Percentiles rank a stretch among this genome's conserved stretches.
phyloP scores from a whole-genome alignment of 2,113 vertebrate genomes.

The Nicator chloris region DNA sequence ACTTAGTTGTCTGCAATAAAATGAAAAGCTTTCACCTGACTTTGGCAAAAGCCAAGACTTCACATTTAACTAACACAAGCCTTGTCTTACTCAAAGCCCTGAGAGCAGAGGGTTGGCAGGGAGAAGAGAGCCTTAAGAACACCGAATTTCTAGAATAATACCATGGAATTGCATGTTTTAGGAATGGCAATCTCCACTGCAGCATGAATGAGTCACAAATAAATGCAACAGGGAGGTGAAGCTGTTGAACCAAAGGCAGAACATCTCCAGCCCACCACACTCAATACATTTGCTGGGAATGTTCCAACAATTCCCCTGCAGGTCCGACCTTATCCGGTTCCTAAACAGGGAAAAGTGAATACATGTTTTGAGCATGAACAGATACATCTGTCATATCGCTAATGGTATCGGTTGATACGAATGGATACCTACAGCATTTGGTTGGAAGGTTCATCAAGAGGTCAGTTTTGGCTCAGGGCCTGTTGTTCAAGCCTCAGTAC shows the following conservation, averaged over 20 bases:
- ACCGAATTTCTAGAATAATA: not conserved
- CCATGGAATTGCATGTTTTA: not conserved
- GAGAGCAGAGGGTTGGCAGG: not conserved
- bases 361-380: not conserved
- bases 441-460: not conserved
- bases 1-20: not conserved
- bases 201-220: not conserved
- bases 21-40: not conserved
- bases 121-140: not conserved
- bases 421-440: not conserved
- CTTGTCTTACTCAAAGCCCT: not conserved
- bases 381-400: not conserved
- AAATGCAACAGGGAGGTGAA: not conserved
- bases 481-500: not conserved
- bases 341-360: not conserved
- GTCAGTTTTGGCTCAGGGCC: not conserved
- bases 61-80: not conserved
- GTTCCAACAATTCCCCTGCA: not conserved
- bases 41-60: not conserved
- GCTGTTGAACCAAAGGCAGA: not conserved
- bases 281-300: not conserved
- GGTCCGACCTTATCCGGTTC: fast-evolving
- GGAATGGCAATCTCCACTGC: not conserved
- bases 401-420: not conserved
- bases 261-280: not conserved